These are phyloP conservation scores for Callospermophilus lateralis DNA, from an alignment of 2,113 vertebrate species.

Conservation along the genomic window DNA sequence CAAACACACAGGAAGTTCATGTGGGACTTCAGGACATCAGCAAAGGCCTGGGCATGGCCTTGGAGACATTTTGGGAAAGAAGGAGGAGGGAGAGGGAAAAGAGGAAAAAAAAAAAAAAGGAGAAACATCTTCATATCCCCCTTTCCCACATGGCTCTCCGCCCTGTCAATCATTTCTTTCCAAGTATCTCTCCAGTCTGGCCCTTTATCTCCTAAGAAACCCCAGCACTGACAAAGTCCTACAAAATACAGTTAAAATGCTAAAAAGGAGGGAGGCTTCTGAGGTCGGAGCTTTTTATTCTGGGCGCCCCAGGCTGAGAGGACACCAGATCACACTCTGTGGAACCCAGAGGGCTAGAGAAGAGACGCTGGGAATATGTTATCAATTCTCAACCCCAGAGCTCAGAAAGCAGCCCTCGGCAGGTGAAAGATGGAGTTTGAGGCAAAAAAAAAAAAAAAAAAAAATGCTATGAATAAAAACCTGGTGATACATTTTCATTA, in stretches of 20 bases:
- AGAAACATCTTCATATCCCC: too few relatives aligned
- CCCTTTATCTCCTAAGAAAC: not conserved
- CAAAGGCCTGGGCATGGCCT: not conserved
- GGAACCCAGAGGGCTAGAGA: not conserved
- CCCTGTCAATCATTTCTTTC: not conserved
- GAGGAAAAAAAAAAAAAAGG: too few relatives aligned
- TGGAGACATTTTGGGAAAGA: not conserved
- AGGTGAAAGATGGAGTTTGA: not conserved
- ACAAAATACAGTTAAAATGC: not conserved
- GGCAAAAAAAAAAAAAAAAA: not conserved
- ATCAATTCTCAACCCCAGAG: rapidly evolving
- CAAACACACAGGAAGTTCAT: not conserved
- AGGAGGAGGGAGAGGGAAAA: not conserved
- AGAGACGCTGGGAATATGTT: not conserved
- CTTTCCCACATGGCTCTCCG: not conserved
- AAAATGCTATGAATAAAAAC: not conserved
- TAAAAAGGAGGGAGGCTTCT: not conserved
- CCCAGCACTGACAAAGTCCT: not conserved
- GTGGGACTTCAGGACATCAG: not conserved
- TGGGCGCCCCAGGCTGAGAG: not conserved
- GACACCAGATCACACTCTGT: not conserved
- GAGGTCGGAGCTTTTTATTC: not conserved
- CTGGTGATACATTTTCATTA: not conserved
- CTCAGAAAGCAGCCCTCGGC: not conserved
- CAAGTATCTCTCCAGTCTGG: not conserved